Conservation (phyloP, 2,113 vertebrate species). For the Echinops telfairi region DNA sequence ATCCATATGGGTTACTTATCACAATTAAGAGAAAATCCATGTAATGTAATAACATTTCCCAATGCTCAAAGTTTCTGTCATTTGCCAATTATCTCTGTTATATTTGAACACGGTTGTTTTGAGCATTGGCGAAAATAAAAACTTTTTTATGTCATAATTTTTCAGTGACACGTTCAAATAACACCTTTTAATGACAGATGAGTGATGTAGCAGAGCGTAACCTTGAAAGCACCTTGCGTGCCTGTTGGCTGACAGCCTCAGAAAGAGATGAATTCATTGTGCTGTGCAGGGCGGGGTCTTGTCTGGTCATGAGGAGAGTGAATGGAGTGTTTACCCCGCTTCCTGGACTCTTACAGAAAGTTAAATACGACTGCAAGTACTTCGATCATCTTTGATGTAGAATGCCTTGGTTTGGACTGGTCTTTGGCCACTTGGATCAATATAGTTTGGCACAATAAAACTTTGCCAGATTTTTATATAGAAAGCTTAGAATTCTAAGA, state of each 20-base stretch:
- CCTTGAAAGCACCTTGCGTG: background rate
- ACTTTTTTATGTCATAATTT: background rate
- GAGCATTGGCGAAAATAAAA: background rate
- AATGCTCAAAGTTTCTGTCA: background rate
- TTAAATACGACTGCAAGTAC: background rate
- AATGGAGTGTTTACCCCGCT: background rate
- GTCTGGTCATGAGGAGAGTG: too few species aligned
- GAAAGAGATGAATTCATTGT: background rate
- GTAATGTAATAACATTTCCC: background rate
- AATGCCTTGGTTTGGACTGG: too few species aligned
- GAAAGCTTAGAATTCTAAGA: background rate
- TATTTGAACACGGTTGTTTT: background rate
- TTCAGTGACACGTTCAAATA: background rate
- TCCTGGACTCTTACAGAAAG: background rate
- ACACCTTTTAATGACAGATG: background rate
- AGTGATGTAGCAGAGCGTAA: accelerated
- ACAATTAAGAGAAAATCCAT: background rate
- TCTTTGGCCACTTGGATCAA: too few species aligned
- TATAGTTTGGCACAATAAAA: too few species aligned
- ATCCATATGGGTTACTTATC: background rate
- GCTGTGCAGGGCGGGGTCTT: background rate
- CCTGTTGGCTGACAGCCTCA: background rate
- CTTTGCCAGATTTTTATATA: background rate
- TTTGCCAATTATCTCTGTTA: background rate
- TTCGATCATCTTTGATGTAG: background rate